These are phyloP conservation scores for Pelecanus crispus DNA, from an alignment of 2,113 vertebrate genomes.

Conservation along the genomic window DNA sequence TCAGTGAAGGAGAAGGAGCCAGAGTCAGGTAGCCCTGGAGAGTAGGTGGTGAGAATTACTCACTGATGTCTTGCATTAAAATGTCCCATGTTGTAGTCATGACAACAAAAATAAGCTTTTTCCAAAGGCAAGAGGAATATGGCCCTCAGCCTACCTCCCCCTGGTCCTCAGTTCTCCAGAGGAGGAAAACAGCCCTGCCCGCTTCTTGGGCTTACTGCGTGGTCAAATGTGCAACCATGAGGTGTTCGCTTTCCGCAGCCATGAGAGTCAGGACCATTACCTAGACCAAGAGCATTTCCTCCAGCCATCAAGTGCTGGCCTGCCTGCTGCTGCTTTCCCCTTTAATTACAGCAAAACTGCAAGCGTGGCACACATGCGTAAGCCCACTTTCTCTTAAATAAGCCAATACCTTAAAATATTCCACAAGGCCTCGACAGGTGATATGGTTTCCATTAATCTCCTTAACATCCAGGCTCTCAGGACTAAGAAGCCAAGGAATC, in stretches of 20 bases:
- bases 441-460: slow-evolving; percentile 98
- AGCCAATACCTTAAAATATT: slow-evolving; percentile 93
- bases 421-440: slow-evolving; percentile 94
- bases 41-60: slow-evolving; percentile 38
- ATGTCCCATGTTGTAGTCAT: slow-evolving; percentile 34
- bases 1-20: neutral
- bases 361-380: neutral
- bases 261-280: neutral
- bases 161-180: neutral
- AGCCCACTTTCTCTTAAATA: neutral
- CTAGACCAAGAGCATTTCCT: neutral
- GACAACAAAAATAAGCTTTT: slow-evolving; percentile 34
- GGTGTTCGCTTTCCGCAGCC: neutral
- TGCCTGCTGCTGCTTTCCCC: neutral
- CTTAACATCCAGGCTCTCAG: slow-evolving; percentile 89
- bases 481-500: slow-evolving; percentile 95
- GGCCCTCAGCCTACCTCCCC: neutral
- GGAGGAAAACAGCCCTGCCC: neutral
- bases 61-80: neutral
- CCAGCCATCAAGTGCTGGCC: neutral
- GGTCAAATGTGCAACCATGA: accelerated
- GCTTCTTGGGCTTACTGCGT: neutral
- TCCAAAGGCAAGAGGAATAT: neutral
- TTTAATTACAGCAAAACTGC: neutral
- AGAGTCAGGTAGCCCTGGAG: neutral